Evolutionary conservation across 2,113 vertebrate genomes (phyloP).

Genomic region (Excalfactoria chinensis): DNA sequence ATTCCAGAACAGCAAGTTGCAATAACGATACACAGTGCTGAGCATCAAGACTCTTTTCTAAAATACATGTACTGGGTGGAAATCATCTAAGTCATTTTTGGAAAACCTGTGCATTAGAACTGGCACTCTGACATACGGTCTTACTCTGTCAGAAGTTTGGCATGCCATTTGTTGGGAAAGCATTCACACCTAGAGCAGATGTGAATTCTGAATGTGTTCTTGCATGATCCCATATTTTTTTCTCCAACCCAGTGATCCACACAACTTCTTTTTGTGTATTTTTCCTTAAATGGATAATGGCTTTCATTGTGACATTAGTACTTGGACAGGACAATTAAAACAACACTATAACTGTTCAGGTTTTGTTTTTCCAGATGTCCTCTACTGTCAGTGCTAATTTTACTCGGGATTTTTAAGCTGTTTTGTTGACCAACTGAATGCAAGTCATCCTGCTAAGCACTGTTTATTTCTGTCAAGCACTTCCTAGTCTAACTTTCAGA

Average conservation of each 20-base stretch:
- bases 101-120: slow-evolving; percentile 68
- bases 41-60: background rate
- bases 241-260: background rate
- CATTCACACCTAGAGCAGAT: slow-evolving; percentile 64
- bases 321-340: background rate
- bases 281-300: background rate
- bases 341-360: background rate
- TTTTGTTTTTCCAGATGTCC: background rate
- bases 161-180: slow-evolving; percentile 44
- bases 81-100: slow-evolving; percentile 50
- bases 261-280: slow-evolving; percentile 15
- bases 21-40: background rate
- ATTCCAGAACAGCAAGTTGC: background rate
- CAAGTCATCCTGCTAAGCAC: background rate
- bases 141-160: slow-evolving; percentile 60
- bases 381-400: background rate
- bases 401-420: background rate
- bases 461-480: background rate
- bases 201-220: slow-evolving; percentile 49
- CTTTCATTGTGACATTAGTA: slow-evolving; percentile 21
- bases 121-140: slow-evolving; percentile 56
- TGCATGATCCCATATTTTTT: slow-evolving; percentile 8
- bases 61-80: slow-evolving; percentile 21
- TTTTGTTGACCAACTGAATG: background rate
- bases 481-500: background rate